phyloP scores from a whole-genome alignment of 2,113 vertebrate genomes.

The Tachycineta bicolor region DNA sequence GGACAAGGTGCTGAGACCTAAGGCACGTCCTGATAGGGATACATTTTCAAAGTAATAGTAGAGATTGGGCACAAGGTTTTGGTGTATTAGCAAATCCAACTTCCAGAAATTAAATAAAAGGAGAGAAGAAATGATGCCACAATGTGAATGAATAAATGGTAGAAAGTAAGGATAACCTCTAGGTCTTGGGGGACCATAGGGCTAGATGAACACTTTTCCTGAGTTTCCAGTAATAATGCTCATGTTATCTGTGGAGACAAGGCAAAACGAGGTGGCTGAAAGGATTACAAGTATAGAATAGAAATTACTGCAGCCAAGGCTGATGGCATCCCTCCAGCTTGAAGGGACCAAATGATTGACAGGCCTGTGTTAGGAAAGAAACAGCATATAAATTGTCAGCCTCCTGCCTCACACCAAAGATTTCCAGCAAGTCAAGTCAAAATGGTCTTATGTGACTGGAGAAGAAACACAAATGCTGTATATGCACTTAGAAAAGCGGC shows the following conservation, averaged over 20 bases:
- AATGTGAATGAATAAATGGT: not conserved
- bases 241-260: not conserved
- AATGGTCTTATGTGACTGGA: not conserved
- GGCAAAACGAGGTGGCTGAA: not conserved
- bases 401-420: not conserved
- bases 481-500: not conserved
- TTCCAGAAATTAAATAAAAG: not conserved
- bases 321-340: not conserved
- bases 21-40: not conserved
- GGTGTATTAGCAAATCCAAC: not conserved
- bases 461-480: not conserved
- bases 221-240: not conserved
- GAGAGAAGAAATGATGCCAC: not conserved
- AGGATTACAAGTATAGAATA: not conserved
- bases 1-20: not conserved
- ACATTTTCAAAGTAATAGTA: not conserved
- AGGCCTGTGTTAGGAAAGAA: not conserved
- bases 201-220: not conserved
- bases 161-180: not conserved
- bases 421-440: not conserved
- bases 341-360: not conserved
- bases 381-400: not conserved
- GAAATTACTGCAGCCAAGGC: not conserved
- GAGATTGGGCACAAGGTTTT: not conserved
- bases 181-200: not conserved